These are phyloP conservation scores for Coelopa pilipes DNA, from an alignment of 2,888 invertebrate genomes.

Conservation along the genomic window DNA sequence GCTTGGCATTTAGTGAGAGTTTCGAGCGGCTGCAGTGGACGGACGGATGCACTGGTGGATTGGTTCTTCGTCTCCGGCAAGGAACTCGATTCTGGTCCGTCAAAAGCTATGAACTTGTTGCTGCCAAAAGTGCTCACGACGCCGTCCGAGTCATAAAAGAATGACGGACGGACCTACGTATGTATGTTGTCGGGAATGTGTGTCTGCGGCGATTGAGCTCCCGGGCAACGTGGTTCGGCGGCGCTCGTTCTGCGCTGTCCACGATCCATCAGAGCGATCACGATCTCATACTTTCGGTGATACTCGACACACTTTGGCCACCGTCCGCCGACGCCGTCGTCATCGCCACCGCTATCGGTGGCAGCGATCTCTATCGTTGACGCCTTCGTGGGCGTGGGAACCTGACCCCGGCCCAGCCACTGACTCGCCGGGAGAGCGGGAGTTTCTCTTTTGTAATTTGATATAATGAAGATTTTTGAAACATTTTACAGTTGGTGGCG, in stretches of 20 bases:
- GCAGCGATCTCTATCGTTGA: neutral
- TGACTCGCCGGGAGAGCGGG: neutral
- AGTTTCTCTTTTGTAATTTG: constrained; percentile 19
- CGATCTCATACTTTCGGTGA: constrained; percentile 21
- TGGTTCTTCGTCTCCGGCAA: no score
- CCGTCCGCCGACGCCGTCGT: neutral
- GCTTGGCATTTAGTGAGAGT: no score
- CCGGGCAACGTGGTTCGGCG: neutral
- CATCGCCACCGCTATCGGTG: neutral
- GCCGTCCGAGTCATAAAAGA: no score
- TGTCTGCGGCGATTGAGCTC: neutral
- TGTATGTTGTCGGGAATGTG: no score
- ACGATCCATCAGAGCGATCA: neutral
- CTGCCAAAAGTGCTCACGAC: no score
- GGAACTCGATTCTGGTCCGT: no score
- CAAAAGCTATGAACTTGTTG: no score
- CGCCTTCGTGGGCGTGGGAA: constrained; percentile 25
- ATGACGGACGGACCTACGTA: no score
- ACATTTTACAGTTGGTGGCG: constrained; percentile 18
- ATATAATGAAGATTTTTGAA: constrained; percentile 13
- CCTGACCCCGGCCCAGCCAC: neutral
- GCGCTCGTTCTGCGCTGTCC: neutral
- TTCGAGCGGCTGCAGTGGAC: no score
- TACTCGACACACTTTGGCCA: constrained; percentile 21
- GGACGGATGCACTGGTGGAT: no score